Percentiles rank a stretch among this genome's conserved stretches.
Evolutionary conservation across 2,888 invertebrate genomes (phyloP).

Genomic region (Argynnis bischoffii): DNA sequence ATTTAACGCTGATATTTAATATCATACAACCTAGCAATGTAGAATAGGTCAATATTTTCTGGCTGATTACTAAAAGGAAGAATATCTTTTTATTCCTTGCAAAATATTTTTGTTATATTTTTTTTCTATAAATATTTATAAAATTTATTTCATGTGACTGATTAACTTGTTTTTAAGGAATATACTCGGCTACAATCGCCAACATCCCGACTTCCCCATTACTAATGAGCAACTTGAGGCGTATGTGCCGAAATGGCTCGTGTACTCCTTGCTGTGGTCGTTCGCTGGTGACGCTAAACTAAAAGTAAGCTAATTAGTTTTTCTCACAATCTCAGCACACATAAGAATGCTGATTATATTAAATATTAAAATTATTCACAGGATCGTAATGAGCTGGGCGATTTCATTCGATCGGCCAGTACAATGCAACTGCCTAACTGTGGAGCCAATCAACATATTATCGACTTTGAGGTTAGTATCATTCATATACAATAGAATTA

Average conservation of each 20-base stretch:
- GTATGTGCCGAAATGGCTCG: slow-evolving; percentile 95
- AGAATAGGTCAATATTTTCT: neutral
- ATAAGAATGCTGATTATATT: neutral
- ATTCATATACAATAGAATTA: slow-evolving; percentile 51
- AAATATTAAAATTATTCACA: slow-evolving; percentile 40
- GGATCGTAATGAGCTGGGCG: slow-evolving; percentile 94
- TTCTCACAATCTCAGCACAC: neutral
- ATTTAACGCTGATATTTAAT: no score
- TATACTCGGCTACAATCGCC: slow-evolving; percentile 95
- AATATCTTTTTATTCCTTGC: neutral
- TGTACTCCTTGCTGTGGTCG: slow-evolving; percentile 98
- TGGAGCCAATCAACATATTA: slow-evolving; percentile 90
- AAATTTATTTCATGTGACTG: neutral
- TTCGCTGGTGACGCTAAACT: slow-evolving; percentile 99
- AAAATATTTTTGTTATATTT: neutral
- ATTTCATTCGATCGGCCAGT: slow-evolving; percentile 97
- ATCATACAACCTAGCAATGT: neutral
- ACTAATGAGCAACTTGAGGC: slow-evolving; percentile 95
- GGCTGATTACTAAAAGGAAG: no score
- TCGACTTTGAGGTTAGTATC: slow-evolving; percentile 91
- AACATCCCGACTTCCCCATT: slow-evolving; percentile 97
- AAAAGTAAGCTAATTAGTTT: slow-evolving; percentile 84
- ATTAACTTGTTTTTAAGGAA: slow-evolving; percentile 79
- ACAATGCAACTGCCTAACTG: slow-evolving; percentile 95
- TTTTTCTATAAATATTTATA: neutral